These are phyloP conservation scores for Brienomyrus brachyistius DNA, from an alignment of 2,113 vertebrate species.

Conservation along the genomic window DNA sequence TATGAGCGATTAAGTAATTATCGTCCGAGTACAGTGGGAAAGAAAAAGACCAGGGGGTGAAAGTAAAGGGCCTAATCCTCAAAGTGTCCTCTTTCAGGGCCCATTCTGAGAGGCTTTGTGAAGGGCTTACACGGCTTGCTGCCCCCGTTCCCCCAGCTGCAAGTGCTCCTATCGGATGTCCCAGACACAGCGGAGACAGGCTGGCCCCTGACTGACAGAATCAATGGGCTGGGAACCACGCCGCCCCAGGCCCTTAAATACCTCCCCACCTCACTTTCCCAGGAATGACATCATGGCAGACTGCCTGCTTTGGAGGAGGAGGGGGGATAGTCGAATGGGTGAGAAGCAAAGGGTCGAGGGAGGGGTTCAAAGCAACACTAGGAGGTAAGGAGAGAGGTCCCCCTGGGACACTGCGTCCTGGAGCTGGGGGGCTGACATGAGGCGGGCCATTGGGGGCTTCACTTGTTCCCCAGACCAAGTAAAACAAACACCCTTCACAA, in stretches of 20 bases:
- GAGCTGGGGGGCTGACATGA: conserved; percentile 44
- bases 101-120: conserved; percentile 63
- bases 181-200: conserved; percentile 66
- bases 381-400: conserved; percentile 30
- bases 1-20: conserved; percentile 65
- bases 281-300: conserved; percentile 60
- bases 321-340: not conserved
- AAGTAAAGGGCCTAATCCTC: conserved; percentile 56
- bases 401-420: conserved; percentile 34
- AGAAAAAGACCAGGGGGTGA: conserved; percentile 60
- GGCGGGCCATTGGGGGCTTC: conserved; percentile 49
- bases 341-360: not conserved
- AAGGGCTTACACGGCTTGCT: conserved; percentile 61
- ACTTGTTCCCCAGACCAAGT: conserved; percentile 44
- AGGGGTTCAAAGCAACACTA: conserved; percentile 6
- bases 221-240: conserved; percentile 62
- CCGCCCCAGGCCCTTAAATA: conserved; percentile 55
- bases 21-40: conserved; percentile 53
- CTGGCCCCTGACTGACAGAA: conserved; percentile 60
- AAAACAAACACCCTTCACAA: conserved; percentile 51
- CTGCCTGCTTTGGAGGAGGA: conserved; percentile 31
- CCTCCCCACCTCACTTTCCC: conserved; percentile 59
- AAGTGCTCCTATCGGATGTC: conserved; percentile 65
- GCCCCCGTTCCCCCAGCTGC: conserved; percentile 52
- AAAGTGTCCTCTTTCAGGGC: conserved; percentile 67